Evolutionary conservation across 2,797 vertebrate genomes (phyloP), one percentile per base, ranked within the genome.

Genomic region (Hemibagrus guttatus): DNA sequence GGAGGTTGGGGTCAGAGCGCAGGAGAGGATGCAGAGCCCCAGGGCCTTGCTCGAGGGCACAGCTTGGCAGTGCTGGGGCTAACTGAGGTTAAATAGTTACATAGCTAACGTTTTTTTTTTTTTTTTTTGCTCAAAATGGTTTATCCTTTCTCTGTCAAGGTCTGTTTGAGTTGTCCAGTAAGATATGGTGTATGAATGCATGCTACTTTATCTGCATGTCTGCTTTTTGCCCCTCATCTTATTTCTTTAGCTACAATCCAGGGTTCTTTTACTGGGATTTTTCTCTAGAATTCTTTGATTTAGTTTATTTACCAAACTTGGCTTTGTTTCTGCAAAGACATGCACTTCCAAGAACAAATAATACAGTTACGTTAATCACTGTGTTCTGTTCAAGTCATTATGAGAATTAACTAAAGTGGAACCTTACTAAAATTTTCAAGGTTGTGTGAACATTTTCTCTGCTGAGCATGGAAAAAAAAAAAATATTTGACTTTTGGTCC

Each of bases 171-270:
- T 12, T 14, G 46, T 63, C 46, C 83, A 39, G 46, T 46, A 23
- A 63, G 64, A 17, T 72, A 66, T 68, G 28, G 80, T n/a, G 49
- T 68, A 61, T 61, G 6, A 12, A 56, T 87, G 54, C 31, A 28
- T 83, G 64, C 84, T n/a, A 21, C 28, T 78, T 72, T 54, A 72
- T 28, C 31, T 54, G 4, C 59, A 35, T 42, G 26, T 83, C 52
- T 52, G n/a, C 8, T 16, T 84, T 75, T 80, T 49, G 74, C 54
- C 56, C 74, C 28, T 83, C 26, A 17, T 52, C 26, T 74, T 85
- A 58, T 68, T 54, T 86, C 16, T 39, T 28, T n/a, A 39, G 39
- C 68, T 85, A 75, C 64, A 72, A 74, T 83, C 64, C 72, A 85
- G 42, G 84, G 81, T 69, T 87, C 64, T 11, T 54, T 58, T 79